Evolutionary conservation across 2,888 invertebrate genomes (phyloP).

Genomic region (Parnassius smintheus): DNA sequence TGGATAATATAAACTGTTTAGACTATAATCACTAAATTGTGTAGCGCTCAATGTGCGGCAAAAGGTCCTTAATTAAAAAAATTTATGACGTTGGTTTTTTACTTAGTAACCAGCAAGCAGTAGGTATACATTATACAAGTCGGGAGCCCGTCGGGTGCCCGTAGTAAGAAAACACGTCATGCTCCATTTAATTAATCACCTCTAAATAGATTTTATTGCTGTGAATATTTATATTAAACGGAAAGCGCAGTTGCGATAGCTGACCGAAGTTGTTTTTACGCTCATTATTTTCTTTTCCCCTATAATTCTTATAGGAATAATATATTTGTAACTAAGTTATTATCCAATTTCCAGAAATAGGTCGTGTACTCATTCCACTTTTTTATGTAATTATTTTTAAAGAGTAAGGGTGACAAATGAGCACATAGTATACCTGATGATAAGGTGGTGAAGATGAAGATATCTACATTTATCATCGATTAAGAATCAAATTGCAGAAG

Average conservation of each 20-base stretch:
- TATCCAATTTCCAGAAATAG: too few relatives aligned
- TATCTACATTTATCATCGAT: too few relatives aligned
- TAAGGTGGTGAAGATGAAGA: too few relatives aligned
- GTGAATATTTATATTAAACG: conserved; percentile 66
- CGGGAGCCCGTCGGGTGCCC: conserved; percentile 29
- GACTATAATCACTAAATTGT: too few relatives aligned
- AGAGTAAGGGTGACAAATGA: too few relatives aligned
- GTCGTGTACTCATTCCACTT: too few relatives aligned
- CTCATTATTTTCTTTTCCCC: conserved; percentile 9
- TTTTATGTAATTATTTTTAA: too few relatives aligned
- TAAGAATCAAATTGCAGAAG: too few relatives aligned
- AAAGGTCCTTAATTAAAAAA: conserved; percentile 20
- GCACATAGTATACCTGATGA: too few relatives aligned
- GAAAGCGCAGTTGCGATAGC: conserved; percentile 48
- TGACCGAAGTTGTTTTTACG: conserved; percentile 46
- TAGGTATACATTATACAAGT: too few relatives aligned
- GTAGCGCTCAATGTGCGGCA: neutral
- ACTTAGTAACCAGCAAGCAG: conserved; percentile 31
- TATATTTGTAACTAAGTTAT: too few relatives aligned
- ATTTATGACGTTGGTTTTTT: conserved; percentile 32
- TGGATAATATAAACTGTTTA: too few relatives aligned
- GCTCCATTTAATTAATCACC: conserved; percentile 63
- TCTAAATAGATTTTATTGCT: conserved; percentile 67
- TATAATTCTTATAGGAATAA: neutral
- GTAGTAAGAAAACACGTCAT: conserved; percentile 49